These are phyloP conservation scores for Lepus townsendii DNA, from an alignment of 2,797 vertebrate species.

Conservation along the genomic window DNA sequence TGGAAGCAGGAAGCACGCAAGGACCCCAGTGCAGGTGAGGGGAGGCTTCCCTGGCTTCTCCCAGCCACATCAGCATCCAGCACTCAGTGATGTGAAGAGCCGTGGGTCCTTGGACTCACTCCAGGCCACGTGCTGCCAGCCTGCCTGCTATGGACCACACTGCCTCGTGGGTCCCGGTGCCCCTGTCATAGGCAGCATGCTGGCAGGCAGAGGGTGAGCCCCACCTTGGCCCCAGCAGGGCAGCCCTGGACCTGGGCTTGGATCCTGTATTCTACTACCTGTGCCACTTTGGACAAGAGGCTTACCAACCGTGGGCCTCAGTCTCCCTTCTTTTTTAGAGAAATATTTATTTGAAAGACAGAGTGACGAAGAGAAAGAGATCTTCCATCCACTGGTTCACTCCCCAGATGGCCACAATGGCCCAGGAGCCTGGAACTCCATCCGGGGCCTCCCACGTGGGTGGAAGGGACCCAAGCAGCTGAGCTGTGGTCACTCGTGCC, in stretches of 20 bases:
- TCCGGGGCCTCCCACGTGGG: too few species aligned
- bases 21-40: rapidly evolving
- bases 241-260: neutral
- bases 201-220: neutral
- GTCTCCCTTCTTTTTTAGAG: neutral
- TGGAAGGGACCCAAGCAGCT: neutral
- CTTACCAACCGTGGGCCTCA: neutral
- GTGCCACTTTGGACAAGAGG: neutral
- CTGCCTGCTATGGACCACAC: neutral
- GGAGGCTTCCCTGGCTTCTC: neutral
- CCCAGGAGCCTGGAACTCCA: too few species aligned
- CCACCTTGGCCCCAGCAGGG: neutral
- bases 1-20: neutral
- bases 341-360: too few species aligned
- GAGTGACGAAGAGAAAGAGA: too few species aligned
- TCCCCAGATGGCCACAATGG: too few species aligned
- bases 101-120: neutral
- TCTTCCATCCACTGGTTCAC: too few species aligned
- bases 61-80: rapidly evolving
- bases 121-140: neutral
- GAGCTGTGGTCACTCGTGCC: rapidly evolving
- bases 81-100: too few species aligned
- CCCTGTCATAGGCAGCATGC: neutral
- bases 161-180: neutral
- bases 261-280: neutral